Evolutionary conservation across 2,113 vertebrate species (phyloP).

Genomic region (Hypanus sabinus): DNA sequence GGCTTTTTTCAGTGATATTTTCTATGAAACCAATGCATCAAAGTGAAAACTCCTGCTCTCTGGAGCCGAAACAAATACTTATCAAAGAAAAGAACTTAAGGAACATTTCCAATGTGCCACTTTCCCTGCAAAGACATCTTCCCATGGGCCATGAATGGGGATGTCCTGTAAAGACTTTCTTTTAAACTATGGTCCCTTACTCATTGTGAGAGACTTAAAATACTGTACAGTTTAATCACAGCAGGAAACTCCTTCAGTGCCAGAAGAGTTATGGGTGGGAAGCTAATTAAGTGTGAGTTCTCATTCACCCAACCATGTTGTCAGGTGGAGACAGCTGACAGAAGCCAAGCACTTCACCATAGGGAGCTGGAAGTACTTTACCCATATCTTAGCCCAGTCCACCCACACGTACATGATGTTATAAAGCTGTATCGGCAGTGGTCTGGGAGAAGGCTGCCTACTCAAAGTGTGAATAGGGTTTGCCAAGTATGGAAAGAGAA

Average conservation of each 20-base stretch:
- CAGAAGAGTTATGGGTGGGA: background rate
- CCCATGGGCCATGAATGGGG: background rate
- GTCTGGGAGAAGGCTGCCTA: background rate
- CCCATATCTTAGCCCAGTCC: background rate
- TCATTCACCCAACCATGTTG: background rate
- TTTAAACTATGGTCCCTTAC: background rate
- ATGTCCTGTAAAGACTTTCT: background rate
- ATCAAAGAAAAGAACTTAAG: background rate
- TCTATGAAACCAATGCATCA: too few relatives aligned
- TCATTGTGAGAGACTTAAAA: background rate
- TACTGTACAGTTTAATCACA: background rate
- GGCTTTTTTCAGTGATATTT: background rate
- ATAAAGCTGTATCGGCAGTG: background rate
- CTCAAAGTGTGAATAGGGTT: background rate
- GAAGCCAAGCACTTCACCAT: background rate
- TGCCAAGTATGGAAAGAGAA: background rate
- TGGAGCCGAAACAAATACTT: background rate
- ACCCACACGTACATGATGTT: background rate
- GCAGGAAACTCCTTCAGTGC: background rate
- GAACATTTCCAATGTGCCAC: background rate
- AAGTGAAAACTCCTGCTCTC: background rate
- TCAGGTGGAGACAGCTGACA: background rate
- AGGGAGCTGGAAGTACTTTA: background rate
- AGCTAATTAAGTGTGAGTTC: background rate
- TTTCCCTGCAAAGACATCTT: background rate